These are phyloP conservation scores for Pissodes strobi DNA, from an alignment of 1,140 invertebrate species.

Conservation along the genomic window DNA sequence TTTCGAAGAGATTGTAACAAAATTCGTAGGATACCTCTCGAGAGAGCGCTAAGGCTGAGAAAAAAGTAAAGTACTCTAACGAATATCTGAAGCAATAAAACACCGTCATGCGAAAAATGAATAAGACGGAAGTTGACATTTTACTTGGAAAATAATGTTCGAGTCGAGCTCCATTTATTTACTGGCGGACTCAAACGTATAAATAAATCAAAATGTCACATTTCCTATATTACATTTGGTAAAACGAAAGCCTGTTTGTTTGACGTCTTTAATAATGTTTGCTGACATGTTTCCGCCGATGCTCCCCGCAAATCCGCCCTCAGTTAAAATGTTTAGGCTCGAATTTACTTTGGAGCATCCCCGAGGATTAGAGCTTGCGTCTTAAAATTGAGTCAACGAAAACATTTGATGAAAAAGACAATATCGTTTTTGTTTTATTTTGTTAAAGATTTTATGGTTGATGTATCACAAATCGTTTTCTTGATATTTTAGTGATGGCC, in stretches of 20 bases:
- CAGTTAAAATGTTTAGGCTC: conserved; percentile 53
- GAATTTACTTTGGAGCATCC: conserved; percentile 50
- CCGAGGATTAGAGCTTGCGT: conserved; percentile 34
- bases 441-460: neutral
- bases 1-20: too few relatives aligned
- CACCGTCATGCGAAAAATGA: conserved; percentile 4
- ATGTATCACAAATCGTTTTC: neutral
- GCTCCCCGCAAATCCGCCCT: conserved; percentile 41
- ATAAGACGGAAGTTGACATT: conserved; percentile 28
- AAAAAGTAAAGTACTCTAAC: neutral
- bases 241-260: conserved; percentile 47
- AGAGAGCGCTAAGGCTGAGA: too few relatives aligned
- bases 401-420: conserved; percentile 17
- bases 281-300: conserved; percentile 47
- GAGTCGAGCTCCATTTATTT: conserved; percentile 24
- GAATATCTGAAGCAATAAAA: conserved; percentile 12
- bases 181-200: conserved; percentile 35
- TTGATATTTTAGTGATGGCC: too few relatives aligned
- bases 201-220: conserved; percentile 52
- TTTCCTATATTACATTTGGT: conserved; percentile 51
- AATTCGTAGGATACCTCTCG: too few relatives aligned
- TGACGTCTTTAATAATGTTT: conserved; percentile 54
- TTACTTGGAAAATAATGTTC: conserved; percentile 34
- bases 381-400: conserved; percentile 23
- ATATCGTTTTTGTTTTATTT: neutral